Base-by-base conservation (phyloP, 2,113 vertebrate genomes). In the Nettapus auritus region DNA sequence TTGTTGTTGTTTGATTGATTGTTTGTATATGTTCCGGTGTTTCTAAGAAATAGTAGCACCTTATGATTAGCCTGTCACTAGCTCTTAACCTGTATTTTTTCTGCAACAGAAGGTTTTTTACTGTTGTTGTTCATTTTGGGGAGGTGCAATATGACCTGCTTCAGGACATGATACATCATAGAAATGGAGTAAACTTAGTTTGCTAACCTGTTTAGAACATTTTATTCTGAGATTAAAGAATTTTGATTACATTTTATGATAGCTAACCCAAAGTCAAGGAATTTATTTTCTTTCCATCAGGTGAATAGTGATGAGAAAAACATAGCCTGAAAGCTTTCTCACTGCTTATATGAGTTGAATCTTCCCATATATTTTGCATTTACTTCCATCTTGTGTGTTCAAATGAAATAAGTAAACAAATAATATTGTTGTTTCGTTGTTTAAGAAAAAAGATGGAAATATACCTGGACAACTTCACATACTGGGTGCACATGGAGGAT, bases 211-310 rank as follows among this genome's bases (percentile, higher is more conserved):
- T 95, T 97, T 82, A 86, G 52, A 94, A 55, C 46, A 86, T 88
- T 63, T 91, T 88, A 95, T 92, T 97, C 87, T 62, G 55, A 96
- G 26, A 52, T 82, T 94, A 90, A 90, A 95, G 34, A 95, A 89
- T 82, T 97, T 94, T 95, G 87, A 96, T 97, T 97, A 76, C 66
- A 93, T 97, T 96, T 97, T 96, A 86, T 96, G 90, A 95, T 94
- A 93, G 71, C 90, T 96, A 68, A 91, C 50, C 28, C 82, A 90
- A 97, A 84, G 81, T 95, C 89, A 96, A 95, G 68, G 74, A 83
- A 96, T 89, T 96, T 96, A 93, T 96, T 96, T 96, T 94, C 71
- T 92, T 97, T 97, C 94, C 53, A 82, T 93, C 78, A 94, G 66
- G 42, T 67, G 60, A 94, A 77, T n/a, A 73, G 34, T 70, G 52